Evolutionary conservation across 2,888 invertebrate species (phyloP), one percentile per base, ranked within the genome.

Genomic region (Diplolepis rosae): DNA sequence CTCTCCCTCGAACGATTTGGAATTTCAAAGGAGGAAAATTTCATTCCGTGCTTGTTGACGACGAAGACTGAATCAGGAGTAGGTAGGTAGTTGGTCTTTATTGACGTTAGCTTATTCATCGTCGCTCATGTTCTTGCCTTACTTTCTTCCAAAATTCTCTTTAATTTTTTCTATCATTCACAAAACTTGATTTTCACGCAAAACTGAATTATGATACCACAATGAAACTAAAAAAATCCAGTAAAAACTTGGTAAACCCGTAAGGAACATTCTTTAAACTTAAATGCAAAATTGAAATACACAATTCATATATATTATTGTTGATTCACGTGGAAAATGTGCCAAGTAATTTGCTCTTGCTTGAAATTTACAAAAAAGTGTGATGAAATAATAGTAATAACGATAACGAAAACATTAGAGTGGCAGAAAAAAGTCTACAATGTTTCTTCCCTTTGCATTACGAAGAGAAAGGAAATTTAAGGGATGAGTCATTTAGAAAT

Each of bases 1-100:
- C 48, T 52, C 56, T 56, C n/a, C 22, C 22, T 0, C 30, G 42
- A 69, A 66, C 66, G 77, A 77, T 82, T 81, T 81, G 79, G 80
- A 83, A 84, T 84, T 83, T 82, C 81, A 83, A 82, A 84, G 79
- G 74, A 76, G 76, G 50, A 71, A 79, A 79, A 84, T 83, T 80
- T 82, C 79, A 80, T 81, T 80, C 70, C 68, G 70, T 51, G 68
- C 70, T 78, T 76, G 82, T 78, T 75, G 77, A 79, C 79, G 77
- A 76, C 75, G 78, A 80, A 79, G 79, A 77, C 70, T 72, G 80
- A 80, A 82, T 82, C 77, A 75, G 66, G 71, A 69, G 70, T 51
- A 68, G 79, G 70, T 51, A 68, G 79, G 52, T 74, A 77, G 78
- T 73, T 72, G 79, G 71, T 75, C 76, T 79, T 73, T 80, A 80